Conservation (phyloP, 2,113 vertebrate species). For the Puffinus mauretanicus region DNA sequence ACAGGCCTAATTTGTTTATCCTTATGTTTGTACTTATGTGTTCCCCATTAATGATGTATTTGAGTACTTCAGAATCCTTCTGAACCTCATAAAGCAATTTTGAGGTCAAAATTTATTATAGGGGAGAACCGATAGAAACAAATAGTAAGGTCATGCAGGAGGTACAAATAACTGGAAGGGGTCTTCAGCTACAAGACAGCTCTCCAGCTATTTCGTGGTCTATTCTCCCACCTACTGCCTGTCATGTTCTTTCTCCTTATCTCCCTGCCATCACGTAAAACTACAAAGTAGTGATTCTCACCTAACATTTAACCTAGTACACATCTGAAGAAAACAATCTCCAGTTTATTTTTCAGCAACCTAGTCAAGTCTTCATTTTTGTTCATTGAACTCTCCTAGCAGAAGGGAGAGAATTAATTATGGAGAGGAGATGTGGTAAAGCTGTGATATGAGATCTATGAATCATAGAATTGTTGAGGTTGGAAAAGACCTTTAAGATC, state of each 20-base stretch:
- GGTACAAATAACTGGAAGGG: neutral
- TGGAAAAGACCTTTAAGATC: too few species aligned
- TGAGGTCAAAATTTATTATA: neutral
- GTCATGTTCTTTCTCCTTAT: neutral
- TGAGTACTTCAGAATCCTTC: neutral
- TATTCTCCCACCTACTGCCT: neutral
- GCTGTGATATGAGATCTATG: neutral
- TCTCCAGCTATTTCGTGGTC: neutral
- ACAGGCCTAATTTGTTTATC: neutral
- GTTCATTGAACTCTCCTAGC: neutral
- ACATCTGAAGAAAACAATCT: neutral
- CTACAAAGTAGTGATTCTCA: neutral
- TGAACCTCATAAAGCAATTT: neutral
- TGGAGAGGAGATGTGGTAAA: neutral
- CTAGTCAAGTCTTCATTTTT: neutral
- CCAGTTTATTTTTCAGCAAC: neutral
- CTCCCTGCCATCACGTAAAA: neutral
- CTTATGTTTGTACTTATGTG: neutral
- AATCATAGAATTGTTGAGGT: too few species aligned
- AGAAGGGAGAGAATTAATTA: neutral
- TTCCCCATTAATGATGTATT: neutral
- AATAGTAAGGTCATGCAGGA: neutral
- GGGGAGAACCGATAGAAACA: neutral
- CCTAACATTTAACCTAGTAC: neutral
- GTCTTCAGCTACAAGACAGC: neutral